Percentiles rank a stretch among this genome's conserved stretches.
Evolutionary conservation across 2,113 vertebrate genomes (phyloP).

Genomic region (Drymodes brunneopygia): DNA sequence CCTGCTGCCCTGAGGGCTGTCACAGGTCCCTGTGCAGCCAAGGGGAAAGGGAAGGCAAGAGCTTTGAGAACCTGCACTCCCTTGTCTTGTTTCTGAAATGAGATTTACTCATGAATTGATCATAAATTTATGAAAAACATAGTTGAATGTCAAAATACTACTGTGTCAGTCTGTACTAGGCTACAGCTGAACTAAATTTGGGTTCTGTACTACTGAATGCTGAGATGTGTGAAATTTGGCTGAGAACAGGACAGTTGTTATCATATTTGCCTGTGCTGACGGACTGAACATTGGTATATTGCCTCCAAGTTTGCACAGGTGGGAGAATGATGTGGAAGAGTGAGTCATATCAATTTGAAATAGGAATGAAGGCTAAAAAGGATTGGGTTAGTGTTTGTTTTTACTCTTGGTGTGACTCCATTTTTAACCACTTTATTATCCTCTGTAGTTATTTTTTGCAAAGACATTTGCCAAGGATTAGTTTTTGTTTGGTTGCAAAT

Average conservation of each 20-base stretch:
- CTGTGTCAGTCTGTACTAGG: not conserved
- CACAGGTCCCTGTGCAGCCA: not conserved
- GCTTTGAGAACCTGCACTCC: not conserved
- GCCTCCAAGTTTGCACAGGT: slow-evolving; percentile 30
- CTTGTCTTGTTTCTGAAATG: not conserved
- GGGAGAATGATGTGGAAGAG: not conserved
- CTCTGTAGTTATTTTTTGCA: slow-evolving; percentile 25
- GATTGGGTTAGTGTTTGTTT: slow-evolving; percentile 13
- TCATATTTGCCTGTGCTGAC: not conserved
- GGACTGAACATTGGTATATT: not conserved
- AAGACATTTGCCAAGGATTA: slow-evolving; percentile 51
- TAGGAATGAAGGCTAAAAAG: not conserved
- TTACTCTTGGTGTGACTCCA: not conserved
- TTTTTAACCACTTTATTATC: slow-evolving; percentile 40
- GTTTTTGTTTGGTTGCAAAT: slow-evolving; percentile 51
- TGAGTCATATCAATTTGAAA: not conserved
- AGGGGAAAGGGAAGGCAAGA: not conserved
- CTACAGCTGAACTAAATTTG: not conserved
- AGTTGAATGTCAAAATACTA: not conserved
- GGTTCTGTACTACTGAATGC: not conserved
- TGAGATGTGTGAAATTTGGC: not conserved
- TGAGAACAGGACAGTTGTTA: not conserved
- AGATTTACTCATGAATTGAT: not conserved
- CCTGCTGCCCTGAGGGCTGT: not conserved
- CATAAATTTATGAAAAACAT: not conserved